phyloP scores from a whole-genome alignment of 2,113 vertebrate genomes.

The Clarias batrachus region DNA sequence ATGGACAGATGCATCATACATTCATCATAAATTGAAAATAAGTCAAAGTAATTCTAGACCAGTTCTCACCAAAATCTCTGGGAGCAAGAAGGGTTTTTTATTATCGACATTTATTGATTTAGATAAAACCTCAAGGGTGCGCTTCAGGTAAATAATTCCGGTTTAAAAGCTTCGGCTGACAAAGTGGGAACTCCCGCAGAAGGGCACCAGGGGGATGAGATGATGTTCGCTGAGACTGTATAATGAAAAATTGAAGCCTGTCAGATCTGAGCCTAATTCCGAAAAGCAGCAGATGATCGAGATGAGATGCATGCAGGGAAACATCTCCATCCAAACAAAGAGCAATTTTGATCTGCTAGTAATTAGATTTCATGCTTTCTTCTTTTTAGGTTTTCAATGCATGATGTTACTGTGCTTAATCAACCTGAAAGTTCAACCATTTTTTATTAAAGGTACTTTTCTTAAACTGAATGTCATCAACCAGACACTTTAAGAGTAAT shows the following conservation, averaged over 20 bases:
- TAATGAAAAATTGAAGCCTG: background rate
- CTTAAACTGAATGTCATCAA: background rate
- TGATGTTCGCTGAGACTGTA: background rate
- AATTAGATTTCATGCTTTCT: background rate
- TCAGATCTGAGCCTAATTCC: background rate
- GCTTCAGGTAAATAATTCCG: background rate
- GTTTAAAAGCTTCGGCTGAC: background rate
- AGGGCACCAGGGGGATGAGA: background rate
- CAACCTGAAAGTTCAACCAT: background rate
- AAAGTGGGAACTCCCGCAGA: background rate
- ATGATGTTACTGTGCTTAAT: background rate
- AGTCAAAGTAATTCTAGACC: no score
- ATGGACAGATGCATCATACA: background rate
- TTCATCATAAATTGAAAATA: background rate
- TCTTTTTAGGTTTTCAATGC: background rate
- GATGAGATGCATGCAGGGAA: background rate
- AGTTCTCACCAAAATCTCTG: background rate
- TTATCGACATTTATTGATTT: constrained; percentile 10
- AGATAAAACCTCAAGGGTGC: background rate
- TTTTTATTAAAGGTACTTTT: background rate
- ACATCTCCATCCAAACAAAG: background rate
- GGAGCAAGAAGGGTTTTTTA: background rate
- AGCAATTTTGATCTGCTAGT: background rate
- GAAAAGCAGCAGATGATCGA: background rate
- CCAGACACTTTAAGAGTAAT: background rate